Evolutionary conservation across 2,888 invertebrate genomes (phyloP).

Genomic region (Dasypogon diadema): DNA sequence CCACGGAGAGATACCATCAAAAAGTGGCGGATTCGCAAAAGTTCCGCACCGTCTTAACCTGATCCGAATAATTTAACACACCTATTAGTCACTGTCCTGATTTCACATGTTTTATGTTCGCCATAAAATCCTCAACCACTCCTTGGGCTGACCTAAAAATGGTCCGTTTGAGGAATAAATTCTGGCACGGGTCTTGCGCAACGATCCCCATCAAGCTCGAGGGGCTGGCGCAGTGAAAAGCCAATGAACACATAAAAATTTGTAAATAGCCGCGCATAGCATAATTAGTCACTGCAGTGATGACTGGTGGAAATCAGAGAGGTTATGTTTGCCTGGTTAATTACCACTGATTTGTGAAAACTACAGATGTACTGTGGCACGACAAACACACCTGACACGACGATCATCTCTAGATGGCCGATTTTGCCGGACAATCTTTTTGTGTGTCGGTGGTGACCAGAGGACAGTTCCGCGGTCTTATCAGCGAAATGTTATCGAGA

Average conservation of each 20-base stretch:
- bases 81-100: conserved; percentile 34
- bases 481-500: neutral
- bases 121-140: conserved; percentile 42
- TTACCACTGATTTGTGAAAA: neutral
- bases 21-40: neutral
- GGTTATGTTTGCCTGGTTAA: neutral
- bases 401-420: neutral
- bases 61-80: conserved; percentile 16
- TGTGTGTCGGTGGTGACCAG: no score
- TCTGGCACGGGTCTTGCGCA: neutral
- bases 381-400: neutral
- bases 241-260: conserved; percentile 1
- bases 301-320: neutral
- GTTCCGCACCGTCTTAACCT: conserved; percentile 4
- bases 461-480: neutral
- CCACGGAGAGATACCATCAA: neutral
- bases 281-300: neutral
- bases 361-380: neutral
- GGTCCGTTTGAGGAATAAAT: conserved; percentile 2
- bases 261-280: neutral
- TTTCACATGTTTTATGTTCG: conserved; percentile 7
- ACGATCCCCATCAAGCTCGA: neutral
- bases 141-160: conserved; percentile 33
- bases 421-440: neutral
- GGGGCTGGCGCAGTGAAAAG: neutral